A percentile compares a stretch with the other conserved stretches of the same genome.
phyloP scores from a whole-genome alignment of 2,888 invertebrate genomes.

The Agrotis exclamationis region DNA sequence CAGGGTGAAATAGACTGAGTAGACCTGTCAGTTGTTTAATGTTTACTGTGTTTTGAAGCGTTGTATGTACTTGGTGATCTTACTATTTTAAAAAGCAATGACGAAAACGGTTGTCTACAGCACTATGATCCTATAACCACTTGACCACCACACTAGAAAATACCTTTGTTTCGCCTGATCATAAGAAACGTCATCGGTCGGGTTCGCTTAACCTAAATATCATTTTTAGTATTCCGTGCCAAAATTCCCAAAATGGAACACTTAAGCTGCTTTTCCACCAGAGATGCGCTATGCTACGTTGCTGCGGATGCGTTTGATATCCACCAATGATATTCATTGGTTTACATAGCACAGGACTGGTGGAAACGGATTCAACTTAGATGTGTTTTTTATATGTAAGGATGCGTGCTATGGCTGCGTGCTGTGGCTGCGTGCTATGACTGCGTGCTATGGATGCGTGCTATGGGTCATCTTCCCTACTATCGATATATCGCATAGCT shows the following conservation, averaged over 20 bases:
- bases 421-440: too few species aligned
- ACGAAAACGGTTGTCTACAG: background rate
- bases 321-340: too few species aligned
- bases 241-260: conserved; percentile 32
- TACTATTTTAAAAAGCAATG: background rate
- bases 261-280: too few species aligned
- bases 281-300: too few species aligned
- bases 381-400: too few species aligned
- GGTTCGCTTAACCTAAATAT: conserved; percentile 19
- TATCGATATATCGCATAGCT: too few species aligned
- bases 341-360: too few species aligned
- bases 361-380: too few species aligned
- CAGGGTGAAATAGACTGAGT: background rate
- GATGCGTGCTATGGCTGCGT: too few species aligned
- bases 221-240: conserved; percentile 15
- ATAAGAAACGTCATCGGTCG: conserved; percentile 4
- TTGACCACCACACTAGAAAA: background rate
- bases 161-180: background rate
- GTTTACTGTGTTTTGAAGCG: background rate
- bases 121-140: background rate
- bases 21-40: background rate
- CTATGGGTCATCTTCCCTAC: too few species aligned
- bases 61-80: background rate
- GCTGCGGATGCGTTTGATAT: too few species aligned
- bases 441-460: too few species aligned